phyloP scores from a whole-genome alignment of 2,113 vertebrate genomes.

The Pseudolaguvia tuberculata region DNA sequence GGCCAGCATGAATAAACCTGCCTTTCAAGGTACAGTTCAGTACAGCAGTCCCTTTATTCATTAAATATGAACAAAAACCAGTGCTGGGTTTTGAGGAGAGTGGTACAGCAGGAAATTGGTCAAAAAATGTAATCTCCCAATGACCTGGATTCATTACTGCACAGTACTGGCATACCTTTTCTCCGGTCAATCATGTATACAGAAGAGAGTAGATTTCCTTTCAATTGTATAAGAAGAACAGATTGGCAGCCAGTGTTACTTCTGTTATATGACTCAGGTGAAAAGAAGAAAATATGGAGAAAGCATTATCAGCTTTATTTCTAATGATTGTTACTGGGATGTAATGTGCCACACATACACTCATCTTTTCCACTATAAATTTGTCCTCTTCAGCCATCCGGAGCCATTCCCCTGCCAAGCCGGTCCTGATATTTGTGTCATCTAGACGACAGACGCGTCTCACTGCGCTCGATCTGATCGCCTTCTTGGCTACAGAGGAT shows the following conservation, averaged over 20 bases:
- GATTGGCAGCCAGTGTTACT: background rate
- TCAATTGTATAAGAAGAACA: background rate
- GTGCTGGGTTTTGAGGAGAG: background rate
- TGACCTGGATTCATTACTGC: background rate
- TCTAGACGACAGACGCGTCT: constrained; percentile 94
- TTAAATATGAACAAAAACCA: background rate
- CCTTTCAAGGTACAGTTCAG: constrained; percentile 86
- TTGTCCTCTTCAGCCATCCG: constrained; percentile 76
- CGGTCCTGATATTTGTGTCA: constrained; percentile 95
- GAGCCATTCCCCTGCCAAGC: constrained; percentile 94
- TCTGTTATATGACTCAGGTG: background rate
- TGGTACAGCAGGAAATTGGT: background rate
- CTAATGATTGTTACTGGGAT: background rate
- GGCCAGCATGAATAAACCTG: constrained; percentile 98
- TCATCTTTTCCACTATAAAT: background rate
- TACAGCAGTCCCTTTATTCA: background rate
- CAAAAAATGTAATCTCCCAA: background rate
- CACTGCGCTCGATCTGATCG: constrained; percentile 93
- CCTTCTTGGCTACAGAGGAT: constrained; percentile 91
- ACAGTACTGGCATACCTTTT: background rate
- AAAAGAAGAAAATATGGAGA: background rate
- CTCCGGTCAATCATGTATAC: background rate
- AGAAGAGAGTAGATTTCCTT: background rate
- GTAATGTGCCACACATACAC: constrained; percentile 7
- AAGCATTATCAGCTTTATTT: background rate